Evolutionary conservation across 2,797 vertebrate genomes (phyloP), one percentile per base, ranked within the genome.

Genomic region (Euthynnus affinis): DNA sequence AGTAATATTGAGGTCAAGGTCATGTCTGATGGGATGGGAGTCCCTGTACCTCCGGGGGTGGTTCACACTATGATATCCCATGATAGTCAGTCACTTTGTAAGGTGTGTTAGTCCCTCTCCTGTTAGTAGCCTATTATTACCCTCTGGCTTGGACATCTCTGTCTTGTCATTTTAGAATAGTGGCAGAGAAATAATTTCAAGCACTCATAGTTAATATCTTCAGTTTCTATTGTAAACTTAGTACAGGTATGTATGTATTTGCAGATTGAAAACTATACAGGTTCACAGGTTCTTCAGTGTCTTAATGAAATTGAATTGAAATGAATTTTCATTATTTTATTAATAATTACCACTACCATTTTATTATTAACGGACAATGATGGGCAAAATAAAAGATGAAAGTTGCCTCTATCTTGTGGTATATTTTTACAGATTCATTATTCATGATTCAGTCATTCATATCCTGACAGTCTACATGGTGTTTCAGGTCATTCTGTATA

Each of bases 311-410:
- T n/a, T n/a, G n/a, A n/a, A n/a, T n/a, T n/a, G n/a, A n/a, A n/a
- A n/a, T n/a, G n/a, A n/a, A 61, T 49, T 17, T 46, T 64, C 5
- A 46, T 52, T 5, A 6, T 65, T 67, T 55, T 37, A 8, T 51
- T 15, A 2, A 49, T 20, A 37, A 9, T 59, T 15, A 48, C 22
- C 6, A 6, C 29, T 32, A 32, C 59, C 13, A 32, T 20, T 76
- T 64, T 76, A 65, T 71, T 46, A 55, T 40, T 20, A 53, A 3
- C 18, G 25, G 22, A 32, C 59, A 63, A 34, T 14, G 20, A 51
- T 17, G 58, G 13, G 9, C 49, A 71, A 42, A 60, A 48, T 29
- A 17, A n/a, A 46, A 49, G 12, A 69, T 23, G 10, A 44, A 17
- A 15, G 15, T 4, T 5, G 3, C 40, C 3, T 46, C 9, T 27